phyloP scores from a whole-genome alignment of 2,888 invertebrate genomes.

The Xylophagus ater region DNA sequence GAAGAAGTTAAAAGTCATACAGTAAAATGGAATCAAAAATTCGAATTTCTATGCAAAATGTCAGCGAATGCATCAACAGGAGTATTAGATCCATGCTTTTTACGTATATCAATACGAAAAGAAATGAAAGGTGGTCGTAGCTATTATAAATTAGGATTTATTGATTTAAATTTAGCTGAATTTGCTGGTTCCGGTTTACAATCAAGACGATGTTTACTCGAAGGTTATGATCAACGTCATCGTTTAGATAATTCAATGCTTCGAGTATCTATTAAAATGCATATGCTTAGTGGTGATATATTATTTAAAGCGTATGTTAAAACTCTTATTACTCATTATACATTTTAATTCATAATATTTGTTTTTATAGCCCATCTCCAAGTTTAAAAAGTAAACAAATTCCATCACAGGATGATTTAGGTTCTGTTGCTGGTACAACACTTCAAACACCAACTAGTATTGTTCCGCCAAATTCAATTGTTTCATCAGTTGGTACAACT shows the following conservation, averaged over 20 bases:
- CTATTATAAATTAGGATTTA: slow-evolving; percentile 89
- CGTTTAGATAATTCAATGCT: slow-evolving; percentile 96
- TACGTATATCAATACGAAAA: slow-evolving; percentile 91
- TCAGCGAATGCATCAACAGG: slow-evolving; percentile 91
- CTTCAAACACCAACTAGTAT: slow-evolving; percentile 29
- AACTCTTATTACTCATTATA: background rate
- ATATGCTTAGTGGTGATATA: slow-evolving; percentile 91
- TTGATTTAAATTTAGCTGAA: slow-evolving; percentile 93
- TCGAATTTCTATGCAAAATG: slow-evolving; percentile 93
- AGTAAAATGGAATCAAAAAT: slow-evolving; percentile 85
- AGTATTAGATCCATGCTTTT: slow-evolving; percentile 83
- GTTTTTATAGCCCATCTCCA: slow-evolving; percentile 48
- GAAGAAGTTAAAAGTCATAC: slow-evolving; percentile 89
- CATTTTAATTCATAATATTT: background rate
- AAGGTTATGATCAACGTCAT: slow-evolving; percentile 87
- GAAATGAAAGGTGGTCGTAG: slow-evolving; percentile 58
- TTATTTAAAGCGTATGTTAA: slow-evolving; percentile 94
- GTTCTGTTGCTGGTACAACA: slow-evolving; percentile 22
- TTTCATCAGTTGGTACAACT: slow-evolving; percentile 13
- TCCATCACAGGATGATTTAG: slow-evolving; percentile 38
- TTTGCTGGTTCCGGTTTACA: slow-evolving; percentile 87
- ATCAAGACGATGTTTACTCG: slow-evolving; percentile 77
- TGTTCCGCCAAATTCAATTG: slow-evolving; percentile 7
- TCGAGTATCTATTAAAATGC: slow-evolving; percentile 81
- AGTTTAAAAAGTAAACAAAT: slow-evolving; percentile 48